These are phyloP conservation scores for Caenorhabditis imperialis DNA, from an alignment of 2,888 invertebrate genomes.

Conservation along the genomic window DNA sequence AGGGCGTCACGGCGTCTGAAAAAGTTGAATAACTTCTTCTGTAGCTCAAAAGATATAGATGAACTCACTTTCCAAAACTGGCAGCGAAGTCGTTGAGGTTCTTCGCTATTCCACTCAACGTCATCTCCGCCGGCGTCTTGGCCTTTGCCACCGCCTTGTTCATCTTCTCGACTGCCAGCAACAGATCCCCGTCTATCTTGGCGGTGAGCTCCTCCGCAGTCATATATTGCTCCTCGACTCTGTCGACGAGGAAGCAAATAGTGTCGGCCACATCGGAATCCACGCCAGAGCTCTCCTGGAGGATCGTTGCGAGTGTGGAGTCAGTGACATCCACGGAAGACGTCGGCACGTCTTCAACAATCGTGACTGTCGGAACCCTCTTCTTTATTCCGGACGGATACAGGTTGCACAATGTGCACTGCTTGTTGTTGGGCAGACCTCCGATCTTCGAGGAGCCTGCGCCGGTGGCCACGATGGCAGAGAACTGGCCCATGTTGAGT, in stretches of 20 bases:
- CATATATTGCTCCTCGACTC: constrained; percentile 21
- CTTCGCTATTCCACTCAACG: constrained; percentile 10
- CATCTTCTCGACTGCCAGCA: constrained; percentile 26
- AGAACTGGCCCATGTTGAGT: constrained; percentile 64
- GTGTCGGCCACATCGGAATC: constrained; percentile 32
- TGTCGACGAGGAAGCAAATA: constrained; percentile 22
- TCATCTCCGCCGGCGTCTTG: not conserved
- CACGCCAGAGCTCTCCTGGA: constrained; percentile 4
- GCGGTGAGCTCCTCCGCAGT: constrained; percentile 15
- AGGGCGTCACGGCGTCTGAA: constrained; percentile 32
- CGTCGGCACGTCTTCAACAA: not conserved
- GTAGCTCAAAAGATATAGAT: not conserved
- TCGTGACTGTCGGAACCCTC: not conserved
- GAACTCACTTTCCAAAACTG: constrained; percentile 19
- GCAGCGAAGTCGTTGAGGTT: constrained; percentile 43
- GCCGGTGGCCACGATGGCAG: constrained; percentile 61
- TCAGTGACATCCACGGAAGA: not conserved
- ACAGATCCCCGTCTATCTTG: constrained; percentile 26
- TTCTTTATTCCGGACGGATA: constrained; percentile 60
- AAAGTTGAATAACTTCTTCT: not conserved
- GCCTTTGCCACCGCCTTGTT: constrained; percentile 24
- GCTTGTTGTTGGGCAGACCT: constrained; percentile 75
- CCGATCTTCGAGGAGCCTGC: constrained; percentile 70
- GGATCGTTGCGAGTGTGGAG: constrained; percentile 13
- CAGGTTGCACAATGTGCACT: constrained; percentile 73